phyloP scores from a whole-genome alignment of 2,113 vertebrate genomes.

The Aphyosemion australe region DNA sequence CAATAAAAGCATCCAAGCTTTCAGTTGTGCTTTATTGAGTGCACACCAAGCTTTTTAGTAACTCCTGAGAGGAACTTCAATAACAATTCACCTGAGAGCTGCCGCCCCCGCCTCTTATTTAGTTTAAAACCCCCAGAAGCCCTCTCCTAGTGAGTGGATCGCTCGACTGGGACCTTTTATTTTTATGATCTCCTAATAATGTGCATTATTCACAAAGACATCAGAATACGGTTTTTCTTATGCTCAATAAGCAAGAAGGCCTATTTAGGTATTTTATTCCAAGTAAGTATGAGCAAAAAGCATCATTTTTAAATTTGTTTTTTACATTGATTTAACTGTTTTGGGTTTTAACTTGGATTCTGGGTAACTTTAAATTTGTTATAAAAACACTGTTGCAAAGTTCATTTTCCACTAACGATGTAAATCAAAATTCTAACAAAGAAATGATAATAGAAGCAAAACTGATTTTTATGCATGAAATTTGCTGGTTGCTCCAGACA shows the following conservation, averaged over 20 bases:
- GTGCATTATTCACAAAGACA: constrained; percentile 28
- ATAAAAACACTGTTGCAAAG: no score
- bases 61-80: constrained; percentile 38
- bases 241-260: background rate
- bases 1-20: constrained; percentile 3
- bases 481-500: no score
- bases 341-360: no score
- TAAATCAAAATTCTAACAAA: no score
- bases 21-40: constrained; percentile 2
- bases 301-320: no score
- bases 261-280: no score
- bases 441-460: no score
- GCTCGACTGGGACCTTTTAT: constrained; percentile 22
- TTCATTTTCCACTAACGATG: no score
- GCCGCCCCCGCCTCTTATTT: constrained; percentile 30
- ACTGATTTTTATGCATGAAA: no score
- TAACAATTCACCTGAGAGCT: constrained; percentile 49
- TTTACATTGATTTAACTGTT: no score
- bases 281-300: no score
- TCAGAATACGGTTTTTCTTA: background rate
- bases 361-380: no score
- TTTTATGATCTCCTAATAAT: constrained; percentile 12
- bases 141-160: constrained; percentile 15
- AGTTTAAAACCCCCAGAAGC: constrained; percentile 48
- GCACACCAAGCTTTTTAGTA: constrained; percentile 27